Conservation (phyloP, 2,113 vertebrate species). For the Varanus salvator region DNA sequence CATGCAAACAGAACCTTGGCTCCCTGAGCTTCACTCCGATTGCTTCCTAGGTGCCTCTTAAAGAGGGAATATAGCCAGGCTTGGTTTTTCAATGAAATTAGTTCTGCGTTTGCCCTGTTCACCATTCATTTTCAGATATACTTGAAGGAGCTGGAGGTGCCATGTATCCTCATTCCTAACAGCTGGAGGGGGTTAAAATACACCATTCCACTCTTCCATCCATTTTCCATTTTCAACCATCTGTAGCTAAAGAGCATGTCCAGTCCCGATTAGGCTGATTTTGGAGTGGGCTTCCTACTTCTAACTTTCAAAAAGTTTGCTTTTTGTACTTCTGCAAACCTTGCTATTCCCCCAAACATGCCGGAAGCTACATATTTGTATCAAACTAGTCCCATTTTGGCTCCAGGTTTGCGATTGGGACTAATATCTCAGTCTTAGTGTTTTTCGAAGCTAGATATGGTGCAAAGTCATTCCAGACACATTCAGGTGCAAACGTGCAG, state of each 20-base stretch:
- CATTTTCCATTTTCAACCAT: not conserved
- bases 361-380: too few relatives aligned
- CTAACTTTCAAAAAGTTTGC: not conserved
- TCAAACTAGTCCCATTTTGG: not conserved
- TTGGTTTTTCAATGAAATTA: not conserved
- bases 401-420: not conserved
- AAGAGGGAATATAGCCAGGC: not conserved
- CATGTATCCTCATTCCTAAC: too few relatives aligned
- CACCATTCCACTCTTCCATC: not conserved
- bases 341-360: too few relatives aligned
- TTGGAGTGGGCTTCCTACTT: not conserved
- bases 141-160: too few relatives aligned
- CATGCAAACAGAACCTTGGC: too few relatives aligned
- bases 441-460: not conserved
- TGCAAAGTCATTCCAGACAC: not conserved
- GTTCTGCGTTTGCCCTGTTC: not conserved
- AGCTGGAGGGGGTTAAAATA: not conserved
- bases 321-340: too few relatives aligned
- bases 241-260: not conserved
- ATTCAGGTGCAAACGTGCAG: too few relatives aligned
- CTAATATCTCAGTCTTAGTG: too few relatives aligned
- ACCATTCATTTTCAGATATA: too few relatives aligned
- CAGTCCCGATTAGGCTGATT: not conserved
- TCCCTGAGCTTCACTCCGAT: too few relatives aligned
- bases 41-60: not conserved